These are phyloP conservation scores for Mactromeris polynyma DNA, from an alignment of 2,888 invertebrate genomes.

Conservation along the genomic window DNA sequence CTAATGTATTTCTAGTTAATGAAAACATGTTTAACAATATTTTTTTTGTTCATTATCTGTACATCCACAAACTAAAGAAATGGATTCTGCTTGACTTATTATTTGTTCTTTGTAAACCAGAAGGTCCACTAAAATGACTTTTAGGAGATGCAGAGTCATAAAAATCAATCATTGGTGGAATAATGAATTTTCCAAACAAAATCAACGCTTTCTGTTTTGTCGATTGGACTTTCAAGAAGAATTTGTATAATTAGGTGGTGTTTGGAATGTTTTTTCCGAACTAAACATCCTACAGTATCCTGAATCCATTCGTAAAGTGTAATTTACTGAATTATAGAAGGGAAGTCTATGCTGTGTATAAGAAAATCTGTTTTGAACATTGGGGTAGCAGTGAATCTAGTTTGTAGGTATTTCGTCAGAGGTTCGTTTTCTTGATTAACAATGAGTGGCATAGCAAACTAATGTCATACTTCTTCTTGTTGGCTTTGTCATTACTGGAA, in stretches of 20 bases:
- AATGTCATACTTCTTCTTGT: background rate
- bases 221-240: conserved; percentile 21
- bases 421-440: background rate
- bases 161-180: conserved; percentile 30
- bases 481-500: background rate
- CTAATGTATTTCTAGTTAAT: background rate
- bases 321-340: conserved; percentile 28
- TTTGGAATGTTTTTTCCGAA: conserved; percentile 25
- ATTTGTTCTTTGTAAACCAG: conserved; percentile 4
- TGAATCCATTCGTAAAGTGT: conserved; percentile 34
- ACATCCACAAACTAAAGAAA: background rate
- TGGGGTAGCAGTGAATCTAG: background rate
- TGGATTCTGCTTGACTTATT: background rate
- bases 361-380: conserved; percentile 3
- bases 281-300: conserved; percentile 16
- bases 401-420: background rate
- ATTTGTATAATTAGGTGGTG: conserved; percentile 34
- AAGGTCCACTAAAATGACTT: conserved; percentile 8
- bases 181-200: conserved; percentile 40
- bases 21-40: background rate
- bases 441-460: background rate
- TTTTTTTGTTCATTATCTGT: background rate
- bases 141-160: conserved; percentile 25
- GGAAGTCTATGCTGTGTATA: background rate
- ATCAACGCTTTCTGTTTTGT: conserved; percentile 25